A percentile compares a stretch with the other conserved stretches of the same genome.
Evolutionary conservation across 2,113 vertebrate genomes (phyloP).

Genomic region (Arvicanthis niloticus): DNA sequence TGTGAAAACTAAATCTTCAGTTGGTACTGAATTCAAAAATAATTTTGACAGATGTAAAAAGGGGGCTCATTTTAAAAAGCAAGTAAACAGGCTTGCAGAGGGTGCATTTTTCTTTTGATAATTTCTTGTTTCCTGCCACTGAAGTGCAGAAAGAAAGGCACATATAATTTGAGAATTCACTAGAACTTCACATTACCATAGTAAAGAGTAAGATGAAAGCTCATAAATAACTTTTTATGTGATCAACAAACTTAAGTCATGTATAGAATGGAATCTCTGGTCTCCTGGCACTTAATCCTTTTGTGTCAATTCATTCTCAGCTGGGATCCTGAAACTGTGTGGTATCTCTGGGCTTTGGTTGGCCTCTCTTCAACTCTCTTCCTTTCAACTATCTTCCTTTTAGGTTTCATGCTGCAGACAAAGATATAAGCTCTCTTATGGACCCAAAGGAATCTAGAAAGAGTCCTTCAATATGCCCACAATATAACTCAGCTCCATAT

Average conservation of each 20-base stretch:
- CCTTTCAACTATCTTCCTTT: not conserved
- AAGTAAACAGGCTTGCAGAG: not conserved
- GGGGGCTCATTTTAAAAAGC: not conserved
- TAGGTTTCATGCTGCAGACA: not conserved
- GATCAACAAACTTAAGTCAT: not conserved
- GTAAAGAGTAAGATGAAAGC: not conserved
- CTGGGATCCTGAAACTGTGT: not conserved
- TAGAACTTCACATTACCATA: not conserved
- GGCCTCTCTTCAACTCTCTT: not conserved
- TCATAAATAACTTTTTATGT: too few relatives aligned
- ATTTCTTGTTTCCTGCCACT: not conserved
- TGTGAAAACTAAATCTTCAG: not conserved
- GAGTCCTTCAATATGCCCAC: not conserved
- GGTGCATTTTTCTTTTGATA: not conserved
- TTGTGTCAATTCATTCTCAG: not conserved
- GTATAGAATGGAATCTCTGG: not conserved
- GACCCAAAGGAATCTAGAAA: not conserved
- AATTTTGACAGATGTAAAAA: not conserved
- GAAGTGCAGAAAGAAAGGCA: not conserved
- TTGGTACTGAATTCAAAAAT: not conserved
- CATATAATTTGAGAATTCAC: not conserved
- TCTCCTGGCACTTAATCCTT: not conserved
- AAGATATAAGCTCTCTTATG: not conserved
- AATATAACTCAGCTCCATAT: not conserved
- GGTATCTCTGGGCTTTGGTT: not conserved